A percentile compares a stretch with the other conserved stretches of the same genome.
phyloP scores from a whole-genome alignment of 2,888 invertebrate species.

The Aleiodes leptofemur region DNA sequence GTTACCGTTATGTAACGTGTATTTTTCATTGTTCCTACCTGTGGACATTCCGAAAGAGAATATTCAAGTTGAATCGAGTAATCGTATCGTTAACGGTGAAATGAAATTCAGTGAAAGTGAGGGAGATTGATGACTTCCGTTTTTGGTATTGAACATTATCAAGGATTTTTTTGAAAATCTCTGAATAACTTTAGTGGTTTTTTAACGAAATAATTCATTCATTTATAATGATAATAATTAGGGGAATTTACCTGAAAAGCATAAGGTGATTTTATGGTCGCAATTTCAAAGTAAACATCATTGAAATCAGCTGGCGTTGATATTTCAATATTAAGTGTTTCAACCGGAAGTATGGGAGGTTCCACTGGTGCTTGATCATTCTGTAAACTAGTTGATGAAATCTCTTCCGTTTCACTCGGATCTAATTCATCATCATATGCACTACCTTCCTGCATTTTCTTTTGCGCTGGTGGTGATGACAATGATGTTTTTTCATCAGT shows the following conservation, averaged over 20 bases:
- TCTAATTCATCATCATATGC: constrained; percentile 79
- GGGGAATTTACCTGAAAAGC: constrained; percentile 83
- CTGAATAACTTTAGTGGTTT: too few relatives aligned
- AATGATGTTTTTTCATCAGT: constrained; percentile 73
- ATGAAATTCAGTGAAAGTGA: constrained; percentile 10
- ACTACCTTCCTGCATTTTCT: constrained; percentile 63
- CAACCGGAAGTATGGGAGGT: constrained; percentile 79
- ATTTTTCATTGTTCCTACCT: constrained; percentile 92
- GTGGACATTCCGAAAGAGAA: constrained; percentile 47
- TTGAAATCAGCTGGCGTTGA: constrained; percentile 91
- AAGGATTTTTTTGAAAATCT: too few relatives aligned
- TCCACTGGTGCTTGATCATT: constrained; percentile 58
- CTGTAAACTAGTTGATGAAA: constrained; percentile 68
- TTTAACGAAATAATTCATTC: too few relatives aligned
- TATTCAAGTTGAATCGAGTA: neutral
- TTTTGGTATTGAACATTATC: too few relatives aligned
- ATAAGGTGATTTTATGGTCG: constrained; percentile 92
- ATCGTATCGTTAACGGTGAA: neutral
- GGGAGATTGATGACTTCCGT: neutral
- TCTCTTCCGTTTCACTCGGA: constrained; percentile 81
- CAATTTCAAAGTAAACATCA: constrained; percentile 92
- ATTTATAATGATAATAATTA: neutral
- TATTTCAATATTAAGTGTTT: constrained; percentile 91
- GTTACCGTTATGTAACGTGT: constrained; percentile 92
- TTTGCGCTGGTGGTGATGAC: constrained; percentile 68